Evolutionary conservation across 2,888 invertebrate species (phyloP).

Genomic region (Chaetogeoica ovagalla): DNA sequence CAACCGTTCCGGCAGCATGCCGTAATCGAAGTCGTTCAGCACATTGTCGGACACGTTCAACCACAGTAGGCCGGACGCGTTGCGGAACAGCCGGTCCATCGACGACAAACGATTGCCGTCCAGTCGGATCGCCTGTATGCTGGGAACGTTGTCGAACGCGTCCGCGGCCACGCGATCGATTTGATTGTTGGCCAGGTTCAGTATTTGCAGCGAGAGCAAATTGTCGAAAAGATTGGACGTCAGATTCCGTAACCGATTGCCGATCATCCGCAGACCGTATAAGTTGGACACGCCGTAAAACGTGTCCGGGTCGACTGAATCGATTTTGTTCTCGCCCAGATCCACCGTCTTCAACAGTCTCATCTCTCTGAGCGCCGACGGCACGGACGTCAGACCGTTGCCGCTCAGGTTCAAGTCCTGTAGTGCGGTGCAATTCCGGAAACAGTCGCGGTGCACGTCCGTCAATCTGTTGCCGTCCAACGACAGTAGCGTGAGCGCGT

Average conservation of each 20-base stretch:
- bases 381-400: slow-evolving; percentile 79
- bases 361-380: slow-evolving; percentile 81
- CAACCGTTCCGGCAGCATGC: slow-evolving; percentile 77
- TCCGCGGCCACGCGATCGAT: slow-evolving; percentile 77
- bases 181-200: slow-evolving; percentile 86
- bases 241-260: slow-evolving; percentile 82
- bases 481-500: slow-evolving; percentile 81
- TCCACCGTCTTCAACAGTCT: slow-evolving; percentile 83
- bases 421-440: slow-evolving; percentile 85
- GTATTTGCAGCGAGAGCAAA: slow-evolving; percentile 78
- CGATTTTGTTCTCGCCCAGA: slow-evolving; percentile 87
- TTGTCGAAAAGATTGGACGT: slow-evolving; percentile 79
- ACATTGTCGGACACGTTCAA: slow-evolving; percentile 89
- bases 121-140: slow-evolving; percentile 81
- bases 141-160: slow-evolving; percentile 77
- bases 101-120: slow-evolving; percentile 83
- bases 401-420: slow-evolving; percentile 89
- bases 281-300: slow-evolving; percentile 84
- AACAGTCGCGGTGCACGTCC: slow-evolving; percentile 83
- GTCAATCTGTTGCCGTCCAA: slow-evolving; percentile 83
- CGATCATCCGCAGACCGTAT: slow-evolving; percentile 84
- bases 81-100: slow-evolving; percentile 80
- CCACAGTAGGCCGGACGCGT: slow-evolving; percentile 82
- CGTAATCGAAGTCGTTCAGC: slow-evolving; percentile 85
- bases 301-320: slow-evolving; percentile 76